Conservation (phyloP, 2,113 vertebrate species). For the Solea solea region DNA sequence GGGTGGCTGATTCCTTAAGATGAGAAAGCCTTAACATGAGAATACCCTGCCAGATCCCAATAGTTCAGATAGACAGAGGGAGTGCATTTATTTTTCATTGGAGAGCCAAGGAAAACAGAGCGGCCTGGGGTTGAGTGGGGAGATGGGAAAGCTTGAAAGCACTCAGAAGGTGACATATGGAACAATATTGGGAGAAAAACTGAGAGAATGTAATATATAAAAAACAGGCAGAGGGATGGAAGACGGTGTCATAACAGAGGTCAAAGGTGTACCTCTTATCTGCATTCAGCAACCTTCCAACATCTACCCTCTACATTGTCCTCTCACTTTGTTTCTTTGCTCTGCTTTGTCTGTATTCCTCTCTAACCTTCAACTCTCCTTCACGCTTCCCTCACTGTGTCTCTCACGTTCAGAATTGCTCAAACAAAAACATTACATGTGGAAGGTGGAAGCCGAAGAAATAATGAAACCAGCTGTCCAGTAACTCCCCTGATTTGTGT, state of each 20-base stretch:
- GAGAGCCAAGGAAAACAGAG: slow-evolving; percentile 46
- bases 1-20: slow-evolving; percentile 72
- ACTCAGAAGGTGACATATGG: slow-evolving; percentile 61
- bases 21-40: slow-evolving; percentile 66
- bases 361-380: slow-evolving; percentile 54
- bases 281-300: slow-evolving; percentile 10
- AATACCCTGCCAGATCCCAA: slow-evolving; percentile 52
- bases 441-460: neutral
- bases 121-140: slow-evolving; percentile 41
- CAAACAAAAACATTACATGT: slow-evolving; percentile 19
- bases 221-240: neutral
- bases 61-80: slow-evolving; percentile 44
- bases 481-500: slow-evolving; percentile 11
- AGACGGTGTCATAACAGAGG: slow-evolving; percentile 35
- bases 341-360: slow-evolving; percentile 10
- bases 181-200: slow-evolving; percentile 40
- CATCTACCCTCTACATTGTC: slow-evolving; percentile 1
- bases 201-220: slow-evolving; percentile 5
- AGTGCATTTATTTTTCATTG: slow-evolving; percentile 76
- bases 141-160: slow-evolving; percentile 44
- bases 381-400: slow-evolving; percentile 45
- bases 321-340: neutral
- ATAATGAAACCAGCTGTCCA: slow-evolving; percentile 1
- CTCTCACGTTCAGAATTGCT: slow-evolving; percentile 26
- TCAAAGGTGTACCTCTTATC: slow-evolving; percentile 27